phyloP scores from a whole-genome alignment of 2,113 vertebrate genomes.

The Zosterops lateralis region DNA sequence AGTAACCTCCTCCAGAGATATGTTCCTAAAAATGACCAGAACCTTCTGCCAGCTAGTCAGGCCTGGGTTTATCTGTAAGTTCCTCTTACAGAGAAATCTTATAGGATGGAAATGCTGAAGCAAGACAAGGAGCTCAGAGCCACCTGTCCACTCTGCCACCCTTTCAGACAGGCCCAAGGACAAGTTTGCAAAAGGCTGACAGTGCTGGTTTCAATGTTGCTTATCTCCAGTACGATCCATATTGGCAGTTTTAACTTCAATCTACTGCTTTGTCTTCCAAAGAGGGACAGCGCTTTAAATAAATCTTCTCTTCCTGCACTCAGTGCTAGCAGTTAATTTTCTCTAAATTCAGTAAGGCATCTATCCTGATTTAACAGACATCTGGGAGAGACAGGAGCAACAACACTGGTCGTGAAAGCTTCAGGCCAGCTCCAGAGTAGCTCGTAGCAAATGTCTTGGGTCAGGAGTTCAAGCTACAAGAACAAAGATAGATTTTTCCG shows the following conservation, averaged over 20 bases:
- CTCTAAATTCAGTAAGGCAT: background rate
- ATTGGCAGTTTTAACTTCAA: slow-evolving; percentile 23
- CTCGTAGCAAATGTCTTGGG: background rate
- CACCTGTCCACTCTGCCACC: background rate
- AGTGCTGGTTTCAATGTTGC: background rate
- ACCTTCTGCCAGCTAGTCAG: background rate
- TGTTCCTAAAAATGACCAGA: background rate
- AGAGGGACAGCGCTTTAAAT: background rate
- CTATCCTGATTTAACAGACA: slow-evolving; percentile 31
- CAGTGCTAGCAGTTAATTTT: slow-evolving; percentile 26
- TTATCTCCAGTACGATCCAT: slow-evolving; percentile 8
- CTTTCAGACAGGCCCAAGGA: slow-evolving; percentile 10
- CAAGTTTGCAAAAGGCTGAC: background rate
- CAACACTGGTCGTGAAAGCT: background rate
- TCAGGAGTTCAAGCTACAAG: background rate
- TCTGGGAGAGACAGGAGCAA: background rate
- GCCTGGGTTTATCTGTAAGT: background rate
- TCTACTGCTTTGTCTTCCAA: slow-evolving; percentile 20
- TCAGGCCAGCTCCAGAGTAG: background rate
- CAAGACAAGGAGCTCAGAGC: background rate
- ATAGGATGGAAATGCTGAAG: background rate
- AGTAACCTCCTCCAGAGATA: background rate
- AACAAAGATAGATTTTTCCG: background rate
- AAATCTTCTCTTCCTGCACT: slow-evolving; percentile 8
- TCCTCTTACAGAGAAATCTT: background rate